phyloP scores from a whole-genome alignment of 2,797 vertebrate genomes.

The Rhabdophis nuchalis region DNA sequence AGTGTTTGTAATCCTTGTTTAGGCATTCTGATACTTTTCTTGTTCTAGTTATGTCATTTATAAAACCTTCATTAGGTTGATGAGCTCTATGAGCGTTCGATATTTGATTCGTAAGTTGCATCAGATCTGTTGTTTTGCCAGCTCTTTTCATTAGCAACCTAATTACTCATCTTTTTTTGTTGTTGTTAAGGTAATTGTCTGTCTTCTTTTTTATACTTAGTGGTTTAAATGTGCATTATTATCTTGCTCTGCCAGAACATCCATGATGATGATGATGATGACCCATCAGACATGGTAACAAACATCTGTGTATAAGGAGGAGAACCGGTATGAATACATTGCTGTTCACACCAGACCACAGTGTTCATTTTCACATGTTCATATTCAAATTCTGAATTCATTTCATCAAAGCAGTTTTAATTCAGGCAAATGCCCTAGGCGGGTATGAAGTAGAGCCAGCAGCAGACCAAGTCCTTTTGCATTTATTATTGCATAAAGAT shows the following conservation, averaged over 20 bases:
- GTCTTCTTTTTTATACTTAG: neutral
- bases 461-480: neutral
- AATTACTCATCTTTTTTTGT: neutral
- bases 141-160: neutral
- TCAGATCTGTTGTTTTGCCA: neutral
- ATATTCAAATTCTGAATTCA: neutral
- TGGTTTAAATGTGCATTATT: neutral
- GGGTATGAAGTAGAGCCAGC: neutral
- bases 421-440: neutral
- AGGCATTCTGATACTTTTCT: neutral
- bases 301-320: neutral
- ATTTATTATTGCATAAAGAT: neutral
- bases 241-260: neutral
- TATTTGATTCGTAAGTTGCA: neutral
- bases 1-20: neutral
- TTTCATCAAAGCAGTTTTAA: neutral
- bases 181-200: neutral
- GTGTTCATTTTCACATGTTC: neutral
- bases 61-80: neutral
- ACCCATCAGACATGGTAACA: neutral
- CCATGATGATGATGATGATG: neutral
- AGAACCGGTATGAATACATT: neutral
- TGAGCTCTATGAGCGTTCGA: neutral
- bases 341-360: neutral
- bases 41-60: neutral